A percentile compares a stretch with the other conserved stretches of the same genome.
Conservation (phyloP, 2,113 vertebrate species). For the Corythornis madagascariensis region DNA sequence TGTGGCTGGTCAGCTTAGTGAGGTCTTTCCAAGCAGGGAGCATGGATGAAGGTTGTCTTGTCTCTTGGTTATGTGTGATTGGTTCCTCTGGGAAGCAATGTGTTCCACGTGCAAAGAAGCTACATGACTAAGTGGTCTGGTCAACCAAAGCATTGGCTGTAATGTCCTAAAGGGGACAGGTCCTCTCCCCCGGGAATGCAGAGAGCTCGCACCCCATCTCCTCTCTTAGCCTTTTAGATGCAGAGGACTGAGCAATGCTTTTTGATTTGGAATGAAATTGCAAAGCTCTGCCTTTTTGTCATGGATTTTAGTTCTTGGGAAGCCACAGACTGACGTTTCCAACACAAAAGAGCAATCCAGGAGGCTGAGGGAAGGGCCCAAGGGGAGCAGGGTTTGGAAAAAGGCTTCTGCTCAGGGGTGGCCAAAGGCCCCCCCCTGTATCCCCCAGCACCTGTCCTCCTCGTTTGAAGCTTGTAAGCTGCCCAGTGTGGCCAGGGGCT, state of each 20-base stretch:
- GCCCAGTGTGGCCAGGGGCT: not conserved
- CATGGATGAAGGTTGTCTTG: not conserved
- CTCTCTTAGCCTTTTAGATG: not conserved
- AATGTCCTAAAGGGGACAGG: not conserved
- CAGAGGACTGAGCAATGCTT: not conserved
- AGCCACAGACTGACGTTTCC: not conserved
- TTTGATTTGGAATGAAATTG: not conserved
- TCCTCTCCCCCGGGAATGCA: not conserved
- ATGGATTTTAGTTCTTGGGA: not conserved
- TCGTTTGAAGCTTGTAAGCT: not conserved
- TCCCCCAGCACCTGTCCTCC: not conserved
- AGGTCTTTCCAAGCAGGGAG: not conserved
- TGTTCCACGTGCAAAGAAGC: not conserved
- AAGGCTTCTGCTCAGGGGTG: not conserved
- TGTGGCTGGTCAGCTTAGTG: not conserved
- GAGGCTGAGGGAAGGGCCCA: not conserved
- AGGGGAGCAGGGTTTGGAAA: not conserved
- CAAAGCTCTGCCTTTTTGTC: not conserved
- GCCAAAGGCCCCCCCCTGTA: not conserved
- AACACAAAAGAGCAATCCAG: not conserved
- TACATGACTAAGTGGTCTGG: accelerated
- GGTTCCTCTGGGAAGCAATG: not conserved
- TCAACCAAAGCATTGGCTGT: not conserved
- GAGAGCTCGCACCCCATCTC: not conserved
- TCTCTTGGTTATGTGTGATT: not conserved